Evolutionary conservation across 1,140 invertebrate species (phyloP), one percentile per base, ranked within the genome.

Genomic region (Lepidostoma basale): DNA sequence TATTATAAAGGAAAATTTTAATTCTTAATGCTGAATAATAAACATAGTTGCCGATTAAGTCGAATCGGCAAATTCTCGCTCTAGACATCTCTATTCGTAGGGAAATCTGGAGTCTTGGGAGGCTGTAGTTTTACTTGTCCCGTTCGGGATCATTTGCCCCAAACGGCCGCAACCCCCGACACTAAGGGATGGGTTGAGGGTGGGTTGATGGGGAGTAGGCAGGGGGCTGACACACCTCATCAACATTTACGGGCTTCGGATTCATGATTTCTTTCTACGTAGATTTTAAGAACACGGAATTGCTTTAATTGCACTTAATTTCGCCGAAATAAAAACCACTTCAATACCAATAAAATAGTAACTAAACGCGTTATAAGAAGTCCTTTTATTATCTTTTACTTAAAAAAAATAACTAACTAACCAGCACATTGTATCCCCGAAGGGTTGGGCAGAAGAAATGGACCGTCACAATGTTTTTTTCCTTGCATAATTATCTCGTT

Each of bases 161-260:
- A 28, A 56, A 56, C 52, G 52, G 20, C 28, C 52, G 52, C 16
- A 56, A 33, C 52, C 52, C 16, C 52, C 52, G 12, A 56, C 30
- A 36, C 28, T 36, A 56, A 30, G 16, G 18, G 26, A 2, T 2
- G 33, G 5, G 33, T 12, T 22, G n/a, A n/a, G n/a, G n/a, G n/a
- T n/a, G n/a, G n/a, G n/a, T n/a, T n/a, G n/a, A n/a, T n/a, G n/a
- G n/a, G n/a, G n/a, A n/a, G n/a, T n/a, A n/a, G n/a, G n/a, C n/a
- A 10, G n/a, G 25, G 52, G 49, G 16, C 52, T 56, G 52, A 56
- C 52, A 56, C 52, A 56, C 52, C 52, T 56, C 52, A 56, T 56
- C 52, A 56, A 56, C 52, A 33, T 56, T 56, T 56, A 56, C 52
- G 52, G 52, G 28, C 14, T 30, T 14, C 26, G 14, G 28, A 14